Conservation (phyloP, 1,140 invertebrate genomes). For the Rhyzopertha dominica region DNA sequence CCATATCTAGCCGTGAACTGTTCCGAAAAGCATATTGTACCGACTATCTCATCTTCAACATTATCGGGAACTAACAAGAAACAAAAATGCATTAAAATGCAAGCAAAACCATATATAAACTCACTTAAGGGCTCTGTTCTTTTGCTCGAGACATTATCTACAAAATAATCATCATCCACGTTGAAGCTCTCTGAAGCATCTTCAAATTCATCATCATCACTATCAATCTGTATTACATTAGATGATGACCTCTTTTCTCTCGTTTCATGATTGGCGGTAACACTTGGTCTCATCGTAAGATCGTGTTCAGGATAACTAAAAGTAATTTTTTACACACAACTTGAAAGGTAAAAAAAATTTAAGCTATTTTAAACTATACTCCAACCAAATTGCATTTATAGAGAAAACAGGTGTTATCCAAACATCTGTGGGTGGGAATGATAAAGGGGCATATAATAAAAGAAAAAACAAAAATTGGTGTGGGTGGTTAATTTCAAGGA, state of each 20-base stretch:
- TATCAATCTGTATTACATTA: constrained; percentile 43
- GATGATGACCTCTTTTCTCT: constrained; percentile 29
- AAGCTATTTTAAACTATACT: no score
- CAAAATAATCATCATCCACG: constrained; percentile 81
- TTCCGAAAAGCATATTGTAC: constrained; percentile 78
- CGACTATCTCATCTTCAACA: constrained; percentile 78
- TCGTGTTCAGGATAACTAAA: constrained; percentile 61
- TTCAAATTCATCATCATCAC: constrained; percentile 80
- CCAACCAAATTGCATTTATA: no score
- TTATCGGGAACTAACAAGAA: constrained; percentile 73
- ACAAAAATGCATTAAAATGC: constrained; percentile 13
- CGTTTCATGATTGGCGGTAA: constrained; percentile 36
- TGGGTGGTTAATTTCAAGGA: no score
- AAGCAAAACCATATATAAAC: constrained; percentile 31
- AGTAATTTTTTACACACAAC: no score
- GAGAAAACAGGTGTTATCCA: no score
- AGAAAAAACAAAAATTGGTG: no score
- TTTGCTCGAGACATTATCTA: constrained; percentile 65
- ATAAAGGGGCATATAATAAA: no score
- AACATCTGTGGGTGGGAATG: no score
- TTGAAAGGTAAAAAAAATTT: no score
- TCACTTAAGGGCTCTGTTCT: constrained; percentile 72
- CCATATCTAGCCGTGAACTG: constrained; percentile 81
- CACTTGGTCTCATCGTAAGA: constrained; percentile 57
- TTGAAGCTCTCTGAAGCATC: constrained; percentile 73